Conservation (phyloP, 2,797 vertebrate genomes). For the Ptychobarbus kaznakovi region DNA sequence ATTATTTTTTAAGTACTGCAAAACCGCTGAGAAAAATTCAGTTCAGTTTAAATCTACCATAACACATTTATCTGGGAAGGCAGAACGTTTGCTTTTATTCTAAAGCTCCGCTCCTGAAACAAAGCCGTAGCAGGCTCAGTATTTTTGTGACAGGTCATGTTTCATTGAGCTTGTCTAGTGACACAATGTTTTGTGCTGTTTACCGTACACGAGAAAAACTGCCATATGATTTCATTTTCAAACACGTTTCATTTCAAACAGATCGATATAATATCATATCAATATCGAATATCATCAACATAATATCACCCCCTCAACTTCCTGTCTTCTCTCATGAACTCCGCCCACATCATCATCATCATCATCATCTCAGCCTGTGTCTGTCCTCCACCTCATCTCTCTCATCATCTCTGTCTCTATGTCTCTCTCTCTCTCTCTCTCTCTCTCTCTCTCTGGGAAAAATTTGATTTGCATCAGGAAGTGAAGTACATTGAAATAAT, state of each 20-base stretch:
- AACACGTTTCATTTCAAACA: neutral
- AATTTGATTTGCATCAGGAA: slow-evolving; percentile 96
- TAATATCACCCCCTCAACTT: neutral
- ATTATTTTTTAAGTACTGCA: neutral
- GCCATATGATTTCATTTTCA: neutral
- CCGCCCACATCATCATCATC: slow-evolving; percentile 29
- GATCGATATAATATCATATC: neutral
- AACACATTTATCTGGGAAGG: neutral
- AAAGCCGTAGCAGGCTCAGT: slow-evolving; percentile 31
- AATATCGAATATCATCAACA: neutral
- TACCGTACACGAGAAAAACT: neutral
- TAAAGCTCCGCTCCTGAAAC: neutral
- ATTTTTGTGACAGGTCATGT: neutral
- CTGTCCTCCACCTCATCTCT: slow-evolving; percentile 1
- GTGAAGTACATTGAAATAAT: slow-evolving; percentile 92
- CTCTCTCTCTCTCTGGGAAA: slow-evolving; percentile 73
- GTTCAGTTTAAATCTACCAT: neutral
- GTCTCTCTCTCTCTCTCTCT: slow-evolving; percentile 64
- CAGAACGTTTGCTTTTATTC: neutral
- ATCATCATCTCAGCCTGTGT: slow-evolving; percentile 31
- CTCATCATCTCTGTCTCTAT: slow-evolving; percentile 8
- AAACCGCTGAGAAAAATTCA: neutral
- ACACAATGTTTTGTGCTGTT: neutral
- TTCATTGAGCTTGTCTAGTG: neutral
- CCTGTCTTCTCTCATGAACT: slow-evolving; percentile 14